Percentiles rank a stretch among this genome's conserved stretches.
These are phyloP conservation scores for Diadromus collaris DNA, from an alignment of 2,888 invertebrate genomes.

Conservation along the genomic window DNA sequence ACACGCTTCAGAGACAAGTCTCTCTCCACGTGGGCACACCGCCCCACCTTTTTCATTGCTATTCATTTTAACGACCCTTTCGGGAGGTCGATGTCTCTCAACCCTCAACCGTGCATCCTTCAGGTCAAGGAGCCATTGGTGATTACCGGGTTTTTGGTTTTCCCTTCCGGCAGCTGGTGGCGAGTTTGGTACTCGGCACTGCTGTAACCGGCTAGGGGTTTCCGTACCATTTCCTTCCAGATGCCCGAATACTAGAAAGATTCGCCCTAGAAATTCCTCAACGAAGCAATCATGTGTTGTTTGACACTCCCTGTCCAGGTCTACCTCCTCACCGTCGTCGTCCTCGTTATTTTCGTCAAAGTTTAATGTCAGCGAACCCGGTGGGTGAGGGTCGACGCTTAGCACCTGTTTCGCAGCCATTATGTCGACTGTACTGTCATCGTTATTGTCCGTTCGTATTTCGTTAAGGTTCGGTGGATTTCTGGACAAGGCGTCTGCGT, in stretches of 20 bases:
- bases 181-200: conserved; percentile 16
- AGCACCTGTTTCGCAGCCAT: not conserved
- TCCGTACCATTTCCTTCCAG: not conserved
- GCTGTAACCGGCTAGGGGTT: conserved; percentile 20
- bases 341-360: not conserved
- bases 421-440: not conserved
- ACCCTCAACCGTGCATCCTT: not conserved
- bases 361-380: not conserved
- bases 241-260: conserved; percentile 14
- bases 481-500: conserved; percentile 68
- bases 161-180: conserved; percentile 13
- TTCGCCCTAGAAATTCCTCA: conserved; percentile 1
- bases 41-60: conserved; percentile 9
- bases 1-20: conserved; percentile 5
- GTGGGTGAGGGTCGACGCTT: conserved; percentile 3
- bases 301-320: not conserved
- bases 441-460: not conserved
- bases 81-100: not conserved
- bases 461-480: conserved; percentile 17
- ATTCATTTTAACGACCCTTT: too few relatives aligned
- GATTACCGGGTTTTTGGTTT: conserved; percentile 5
- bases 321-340: not conserved
- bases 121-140: conserved; percentile 12
- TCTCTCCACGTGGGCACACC: conserved; percentile 17
- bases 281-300: not conserved